Evolutionary conservation across 2,113 vertebrate genomes (phyloP).

Genomic region (Clinocottus analis): DNA sequence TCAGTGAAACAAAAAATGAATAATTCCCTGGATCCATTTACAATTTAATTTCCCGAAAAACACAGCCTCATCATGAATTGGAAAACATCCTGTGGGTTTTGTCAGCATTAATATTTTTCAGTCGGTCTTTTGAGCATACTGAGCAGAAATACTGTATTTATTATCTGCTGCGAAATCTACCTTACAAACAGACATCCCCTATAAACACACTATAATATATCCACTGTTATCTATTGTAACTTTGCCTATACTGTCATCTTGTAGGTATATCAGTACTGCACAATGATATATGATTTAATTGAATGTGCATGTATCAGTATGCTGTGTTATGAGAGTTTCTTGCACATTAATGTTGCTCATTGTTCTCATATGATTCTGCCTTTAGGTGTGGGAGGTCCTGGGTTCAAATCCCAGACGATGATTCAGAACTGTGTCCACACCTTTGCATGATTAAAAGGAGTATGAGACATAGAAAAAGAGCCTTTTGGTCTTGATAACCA

Average conservation of each 20-base stretch:
- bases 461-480: background rate
- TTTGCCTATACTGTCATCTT: background rate
- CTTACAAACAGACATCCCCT: background rate
- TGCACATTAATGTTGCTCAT: background rate
- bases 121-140: background rate
- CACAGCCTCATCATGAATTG: background rate
- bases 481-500: conserved; percentile 3
- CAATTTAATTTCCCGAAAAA: background rate
- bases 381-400: conserved; percentile 82
- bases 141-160: background rate
- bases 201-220: background rate
- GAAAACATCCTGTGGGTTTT: background rate
- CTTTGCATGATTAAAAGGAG: conserved; percentile 25
- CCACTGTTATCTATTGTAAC: background rate
- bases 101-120: background rate
- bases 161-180: background rate
- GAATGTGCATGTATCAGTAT: background rate
- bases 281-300: background rate
- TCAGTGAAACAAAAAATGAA: background rate
- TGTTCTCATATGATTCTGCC: conserved; percentile 82
- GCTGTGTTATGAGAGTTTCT: background rate
- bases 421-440: background rate
- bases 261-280: background rate
- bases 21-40: background rate
- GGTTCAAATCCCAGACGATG: conserved; percentile 80